Base-by-base conservation (phyloP, 2,113 vertebrate genomes). In the Platycercus adscitus region DNA sequence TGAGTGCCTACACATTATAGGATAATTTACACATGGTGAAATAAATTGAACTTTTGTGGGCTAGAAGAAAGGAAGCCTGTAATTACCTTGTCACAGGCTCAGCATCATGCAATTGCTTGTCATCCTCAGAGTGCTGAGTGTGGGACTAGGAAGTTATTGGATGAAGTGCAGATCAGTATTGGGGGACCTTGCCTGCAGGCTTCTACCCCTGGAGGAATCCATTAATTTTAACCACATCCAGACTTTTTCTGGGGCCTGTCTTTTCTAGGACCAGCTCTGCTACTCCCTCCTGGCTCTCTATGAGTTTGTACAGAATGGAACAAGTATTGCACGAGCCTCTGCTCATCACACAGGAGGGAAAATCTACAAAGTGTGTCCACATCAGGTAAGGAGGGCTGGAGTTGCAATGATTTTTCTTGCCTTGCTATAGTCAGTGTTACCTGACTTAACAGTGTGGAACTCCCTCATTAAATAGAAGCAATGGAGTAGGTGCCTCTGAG, bases 291-390 rank as follows among this genome's bases (percentile, higher is more conserved):
- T 99, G 94, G 97, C 98, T 73, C 98, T 99, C 69, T 99, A 99
- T 81, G 98, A 99, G 64, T 98, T 98, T 86, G 97, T 99, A 60
- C 99, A 99, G 90, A 98, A 98, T 35, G 98, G 99, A 69, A 85
- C 98, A 72, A 98, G 98, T 17, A 94, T 96, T 26, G 97, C 97
- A 43, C 98, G 98, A 83, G 98, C 98, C 37, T 98, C 98, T 8
- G 63, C 97, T 88, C 97, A 99, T 81, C 96, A 98, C 92, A 99
- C 99, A 3, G 99, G 99, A 50, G 99, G 99, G 44, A 99, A 99
- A 90, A 97, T 99, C 94, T 99, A 98, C 83, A 99, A 99, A 95
- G 95, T 99, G 87, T 99, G 99, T 96, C 99, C 99, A 26, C 99
- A 99, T 95, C 99, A 99, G 99, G 99, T 99, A 98, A 97, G 90